A percentile compares a stretch with the other conserved stretches of the same genome.
These are phyloP conservation scores for Crambe crambe DNA, from an alignment of 37 sponge, comb jelly and placozoan genomes.

Conservation along the genomic window DNA sequence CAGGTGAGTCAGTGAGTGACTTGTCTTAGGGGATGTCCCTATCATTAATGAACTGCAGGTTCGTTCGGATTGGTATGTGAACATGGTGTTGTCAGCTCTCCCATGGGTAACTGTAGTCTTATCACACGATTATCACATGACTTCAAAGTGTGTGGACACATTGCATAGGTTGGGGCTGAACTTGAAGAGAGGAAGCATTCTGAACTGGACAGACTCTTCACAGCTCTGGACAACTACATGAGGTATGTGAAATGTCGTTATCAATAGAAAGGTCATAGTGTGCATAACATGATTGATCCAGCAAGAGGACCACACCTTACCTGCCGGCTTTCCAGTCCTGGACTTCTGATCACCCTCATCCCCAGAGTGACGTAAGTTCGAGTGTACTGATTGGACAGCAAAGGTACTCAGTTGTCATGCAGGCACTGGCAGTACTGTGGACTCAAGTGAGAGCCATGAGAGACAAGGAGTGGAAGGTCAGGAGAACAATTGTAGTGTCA, in stretches of 20 bases:
- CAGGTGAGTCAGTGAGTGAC: slow-evolving; percentile 53
- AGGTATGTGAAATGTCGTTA: slow-evolving; percentile 39
- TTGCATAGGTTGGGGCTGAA: slow-evolving; percentile 56
- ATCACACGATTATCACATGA: neutral
- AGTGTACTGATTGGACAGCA: neutral
- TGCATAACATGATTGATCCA: too few species aligned
- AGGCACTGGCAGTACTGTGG: slow-evolving; percentile 88
- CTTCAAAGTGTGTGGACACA: neutral
- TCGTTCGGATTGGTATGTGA: slow-evolving; percentile 88
- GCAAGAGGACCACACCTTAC: slow-evolving; percentile 75
- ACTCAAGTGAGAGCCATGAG: slow-evolving; percentile 84
- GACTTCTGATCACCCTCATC: slow-evolving; percentile 60
- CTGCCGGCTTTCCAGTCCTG: slow-evolving; percentile 83
- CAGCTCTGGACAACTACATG: slow-evolving; percentile 75
- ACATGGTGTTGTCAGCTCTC: slow-evolving; percentile 83
- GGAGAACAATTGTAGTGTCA: neutral
- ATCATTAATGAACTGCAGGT: slow-evolving; percentile 26
- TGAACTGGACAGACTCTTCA: slow-evolving; percentile 74
- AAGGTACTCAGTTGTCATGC: neutral
- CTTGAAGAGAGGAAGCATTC: slow-evolving; percentile 58
- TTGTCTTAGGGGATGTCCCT: neutral
- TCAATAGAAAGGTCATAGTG: too few species aligned
- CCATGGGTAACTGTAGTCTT: slow-evolving; percentile 68
- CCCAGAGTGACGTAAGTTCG: slow-evolving; percentile 69
- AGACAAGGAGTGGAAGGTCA: slow-evolving; percentile 87